These are phyloP conservation scores for Acronicta aceris DNA, from an alignment of 2,888 invertebrate genomes.

Conservation along the genomic window DNA sequence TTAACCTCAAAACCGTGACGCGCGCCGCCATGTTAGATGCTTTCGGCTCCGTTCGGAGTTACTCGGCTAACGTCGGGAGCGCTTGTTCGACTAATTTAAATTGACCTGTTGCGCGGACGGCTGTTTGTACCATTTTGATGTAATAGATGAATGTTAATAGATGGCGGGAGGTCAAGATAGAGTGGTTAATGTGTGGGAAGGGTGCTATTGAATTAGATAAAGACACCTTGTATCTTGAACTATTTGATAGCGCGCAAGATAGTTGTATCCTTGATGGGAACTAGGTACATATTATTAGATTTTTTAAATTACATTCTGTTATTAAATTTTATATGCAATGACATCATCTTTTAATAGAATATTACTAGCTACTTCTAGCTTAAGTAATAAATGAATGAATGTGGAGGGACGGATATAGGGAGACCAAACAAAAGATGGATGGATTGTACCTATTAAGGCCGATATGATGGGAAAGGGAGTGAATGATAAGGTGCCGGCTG, in stretches of 20 bases:
- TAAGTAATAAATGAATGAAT: too few relatives aligned
- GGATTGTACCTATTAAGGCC: too few relatives aligned
- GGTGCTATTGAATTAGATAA: conserved; percentile 80
- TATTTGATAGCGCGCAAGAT: conserved; percentile 69
- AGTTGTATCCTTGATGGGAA: conserved; percentile 61
- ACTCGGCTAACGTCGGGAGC: conserved; percentile 66
- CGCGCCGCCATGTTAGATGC: conserved; percentile 79
- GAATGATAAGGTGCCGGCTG: too few relatives aligned
- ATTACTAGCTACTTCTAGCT: too few relatives aligned
- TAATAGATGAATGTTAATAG: conserved; percentile 43
- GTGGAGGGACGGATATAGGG: too few relatives aligned
- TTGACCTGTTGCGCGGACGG: conserved; percentile 57
- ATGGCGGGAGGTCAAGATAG: conserved; percentile 62
- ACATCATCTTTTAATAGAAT: conserved; percentile 33
- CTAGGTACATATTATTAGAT: conserved; percentile 44
- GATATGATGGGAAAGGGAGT: too few relatives aligned
- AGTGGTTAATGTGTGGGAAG: conserved; percentile 65
- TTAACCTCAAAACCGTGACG: conserved; percentile 89
- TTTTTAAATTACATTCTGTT: conserved; percentile 43
- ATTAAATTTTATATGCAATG: conserved; percentile 28
- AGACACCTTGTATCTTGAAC: conserved; percentile 78
- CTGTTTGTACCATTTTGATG: conserved; percentile 37
- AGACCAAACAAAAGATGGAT: conserved; percentile 1
- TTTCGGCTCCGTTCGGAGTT: conserved; percentile 75
- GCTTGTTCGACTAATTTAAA: conserved; percentile 65